These are phyloP conservation scores for Argyrosomus regius DNA, from an alignment of 2,797 vertebrate species.

Conservation along the genomic window DNA sequence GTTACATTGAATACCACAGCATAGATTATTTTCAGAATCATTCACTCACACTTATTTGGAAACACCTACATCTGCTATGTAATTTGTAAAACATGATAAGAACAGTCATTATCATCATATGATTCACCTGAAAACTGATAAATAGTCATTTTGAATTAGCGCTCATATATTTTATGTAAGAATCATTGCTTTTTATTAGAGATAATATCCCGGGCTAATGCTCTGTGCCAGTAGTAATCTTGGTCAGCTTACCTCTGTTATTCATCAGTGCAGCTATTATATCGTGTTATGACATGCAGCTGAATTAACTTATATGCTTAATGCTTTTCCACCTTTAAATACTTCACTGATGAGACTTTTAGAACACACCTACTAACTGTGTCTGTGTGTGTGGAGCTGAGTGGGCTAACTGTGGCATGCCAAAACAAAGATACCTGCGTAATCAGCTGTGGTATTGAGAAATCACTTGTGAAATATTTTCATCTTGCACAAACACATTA, in stretches of 20 bases:
- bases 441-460: slow-evolving; percentile 35
- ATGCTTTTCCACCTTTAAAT: slow-evolving; percentile 34
- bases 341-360: slow-evolving; percentile 31
- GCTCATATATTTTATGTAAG: not conserved
- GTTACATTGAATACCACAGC: no score
- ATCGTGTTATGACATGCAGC: slow-evolving; percentile 37
- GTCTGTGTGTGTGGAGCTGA: not conserved
- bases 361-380: slow-evolving; percentile 28
- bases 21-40: no score
- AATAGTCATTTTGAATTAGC: not conserved
- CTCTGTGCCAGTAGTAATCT: not conserved
- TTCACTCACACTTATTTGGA: no score
- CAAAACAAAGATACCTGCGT: slow-evolving; percentile 53
- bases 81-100: not conserved
- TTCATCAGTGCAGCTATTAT: not conserved
- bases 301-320: not conserved
- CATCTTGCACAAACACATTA: slow-evolving; percentile 30
- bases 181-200: not conserved
- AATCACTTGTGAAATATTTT: slow-evolving; percentile 50
- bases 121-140: not conserved
- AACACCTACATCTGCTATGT: no score
- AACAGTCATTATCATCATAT: not conserved
- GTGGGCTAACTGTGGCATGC: slow-evolving; percentile 15
- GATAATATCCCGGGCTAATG: not conserved
- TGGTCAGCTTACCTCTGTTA: not conserved